phyloP scores from a whole-genome alignment of 2,888 invertebrate species.

The Amphipyra berbera region DNA sequence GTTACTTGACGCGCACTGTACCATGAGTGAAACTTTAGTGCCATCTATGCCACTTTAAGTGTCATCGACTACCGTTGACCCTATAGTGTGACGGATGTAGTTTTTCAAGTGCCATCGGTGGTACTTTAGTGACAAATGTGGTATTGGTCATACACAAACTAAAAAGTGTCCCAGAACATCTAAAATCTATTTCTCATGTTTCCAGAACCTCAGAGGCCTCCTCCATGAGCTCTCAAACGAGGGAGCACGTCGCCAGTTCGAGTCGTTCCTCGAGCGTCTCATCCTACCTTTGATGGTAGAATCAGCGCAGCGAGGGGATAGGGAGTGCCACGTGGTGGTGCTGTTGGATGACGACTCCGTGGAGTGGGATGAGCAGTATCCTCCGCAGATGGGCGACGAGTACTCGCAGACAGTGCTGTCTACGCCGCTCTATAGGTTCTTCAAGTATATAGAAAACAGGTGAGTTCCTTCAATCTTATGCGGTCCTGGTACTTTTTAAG shows the following conservation, averaged over 20 bases:
- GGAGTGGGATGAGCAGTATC: constrained; percentile 99
- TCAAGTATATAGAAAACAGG: constrained; percentile 99
- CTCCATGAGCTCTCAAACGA: constrained; percentile 99
- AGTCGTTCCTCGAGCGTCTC: constrained; percentile 97
- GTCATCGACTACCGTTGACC: too few species aligned
- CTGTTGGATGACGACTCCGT: constrained; percentile 98
- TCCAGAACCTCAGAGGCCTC: constrained; percentile 97
- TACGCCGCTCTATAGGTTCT: constrained; percentile 98
- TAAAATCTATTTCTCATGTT: constrained; percentile 1
- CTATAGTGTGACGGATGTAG: too few species aligned
- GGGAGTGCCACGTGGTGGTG: constrained; percentile 98
- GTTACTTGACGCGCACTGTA: too few species aligned
- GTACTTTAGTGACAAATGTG: too few species aligned
- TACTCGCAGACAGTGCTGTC: constrained; percentile 99
- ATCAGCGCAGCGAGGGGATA: constrained; percentile 97
- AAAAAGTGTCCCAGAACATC: too few species aligned
- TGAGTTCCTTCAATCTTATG: constrained; percentile 46
- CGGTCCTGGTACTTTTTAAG: background rate
- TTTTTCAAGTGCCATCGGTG: too few species aligned
- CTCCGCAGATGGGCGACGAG: constrained; percentile 99
- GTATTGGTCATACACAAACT: too few species aligned
- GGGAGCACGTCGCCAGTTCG: constrained; percentile 99
- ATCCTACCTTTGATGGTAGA: constrained; percentile 99
- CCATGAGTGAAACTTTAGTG: too few species aligned
- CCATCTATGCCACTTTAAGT: too few species aligned